A percentile compares a stretch with the other conserved stretches of the same genome.
These are phyloP conservation scores for Nomia melanderi DNA, from an alignment of 1,140 invertebrate genomes.

Conservation along the genomic window DNA sequence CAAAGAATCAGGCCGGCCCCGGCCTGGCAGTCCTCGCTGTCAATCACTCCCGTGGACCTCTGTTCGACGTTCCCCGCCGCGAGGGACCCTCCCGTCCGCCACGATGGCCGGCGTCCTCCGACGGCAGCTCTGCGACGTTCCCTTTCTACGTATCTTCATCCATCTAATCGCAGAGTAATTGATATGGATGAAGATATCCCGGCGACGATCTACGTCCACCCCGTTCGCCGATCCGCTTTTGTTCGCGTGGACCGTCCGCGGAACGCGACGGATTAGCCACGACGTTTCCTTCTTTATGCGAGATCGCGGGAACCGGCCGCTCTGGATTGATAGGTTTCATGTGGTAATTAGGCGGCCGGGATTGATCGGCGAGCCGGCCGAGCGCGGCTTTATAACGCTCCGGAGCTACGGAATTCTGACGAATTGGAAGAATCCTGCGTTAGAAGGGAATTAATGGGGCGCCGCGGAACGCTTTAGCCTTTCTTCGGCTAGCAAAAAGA, in stretches of 20 bases:
- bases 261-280: conserved; percentile 34
- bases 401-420: neutral
- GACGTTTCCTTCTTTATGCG: conserved; percentile 50
- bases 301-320: conserved; percentile 11
- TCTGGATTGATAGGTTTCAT: conserved; percentile 37
- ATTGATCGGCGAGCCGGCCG: conserved; percentile 28
- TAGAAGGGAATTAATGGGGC: neutral
- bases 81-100: conserved; percentile 38
- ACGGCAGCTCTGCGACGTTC: conserved; percentile 16
- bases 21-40: conserved; percentile 72
- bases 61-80: conserved; percentile 50
- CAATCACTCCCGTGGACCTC: conserved; percentile 75
- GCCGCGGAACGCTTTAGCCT: neutral
- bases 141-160: conserved; percentile 75
- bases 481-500: neutral
- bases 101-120: conserved; percentile 7
- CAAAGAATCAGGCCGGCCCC: conserved; percentile 75
- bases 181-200: conserved; percentile 81
- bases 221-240: neutral
- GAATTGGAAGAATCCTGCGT: neutral
- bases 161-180: conserved; percentile 82
- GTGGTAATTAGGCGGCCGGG: conserved; percentile 40
- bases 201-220: conserved; percentile 43
- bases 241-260: conserved; percentile 1
- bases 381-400: neutral